These are phyloP conservation scores for Conus betulinus DNA, from an alignment of 1,140 invertebrate genomes.

Conservation along the genomic window DNA sequence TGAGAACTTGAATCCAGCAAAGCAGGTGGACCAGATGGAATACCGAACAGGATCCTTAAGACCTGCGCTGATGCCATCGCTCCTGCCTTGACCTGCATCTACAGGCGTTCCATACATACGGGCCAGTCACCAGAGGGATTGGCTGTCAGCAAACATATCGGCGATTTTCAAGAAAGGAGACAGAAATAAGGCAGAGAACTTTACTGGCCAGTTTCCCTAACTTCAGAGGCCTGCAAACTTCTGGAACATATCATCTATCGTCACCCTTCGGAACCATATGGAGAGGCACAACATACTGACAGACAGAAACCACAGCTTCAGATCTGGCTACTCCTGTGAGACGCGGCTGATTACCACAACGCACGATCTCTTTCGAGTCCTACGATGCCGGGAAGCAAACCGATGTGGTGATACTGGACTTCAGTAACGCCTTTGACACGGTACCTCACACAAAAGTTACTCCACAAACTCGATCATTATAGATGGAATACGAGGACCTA, in stretches of 20 bases:
- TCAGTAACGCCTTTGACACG: not conserved
- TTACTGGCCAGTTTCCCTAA: not conserved
- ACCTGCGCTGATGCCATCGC: too few relatives aligned
- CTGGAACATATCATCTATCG: not conserved
- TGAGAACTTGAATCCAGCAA: not conserved
- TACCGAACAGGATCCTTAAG: not conserved
- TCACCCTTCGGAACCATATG: not conserved
- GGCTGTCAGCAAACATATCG: not conserved
- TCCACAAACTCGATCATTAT: not conserved
- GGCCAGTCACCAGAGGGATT: not conserved
- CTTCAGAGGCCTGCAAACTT: not conserved
- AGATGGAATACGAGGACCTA: not conserved
- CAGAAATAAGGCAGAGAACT: conserved; percentile 7
- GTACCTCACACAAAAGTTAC: not conserved
- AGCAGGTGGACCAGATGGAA: not conserved
- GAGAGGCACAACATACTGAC: not conserved
- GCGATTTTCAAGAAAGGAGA: not conserved
- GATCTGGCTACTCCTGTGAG: conserved; percentile 6
- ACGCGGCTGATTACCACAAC: not conserved
- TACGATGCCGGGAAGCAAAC: not conserved
- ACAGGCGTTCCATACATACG: not conserved
- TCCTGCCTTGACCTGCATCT: not conserved
- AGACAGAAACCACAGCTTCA: conserved; percentile 2
- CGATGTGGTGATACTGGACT: not conserved
- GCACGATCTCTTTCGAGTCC: not conserved